Evolutionary conservation across 23 tunicate genomes (phyloP).

Genomic region (Styela plicata): DNA sequence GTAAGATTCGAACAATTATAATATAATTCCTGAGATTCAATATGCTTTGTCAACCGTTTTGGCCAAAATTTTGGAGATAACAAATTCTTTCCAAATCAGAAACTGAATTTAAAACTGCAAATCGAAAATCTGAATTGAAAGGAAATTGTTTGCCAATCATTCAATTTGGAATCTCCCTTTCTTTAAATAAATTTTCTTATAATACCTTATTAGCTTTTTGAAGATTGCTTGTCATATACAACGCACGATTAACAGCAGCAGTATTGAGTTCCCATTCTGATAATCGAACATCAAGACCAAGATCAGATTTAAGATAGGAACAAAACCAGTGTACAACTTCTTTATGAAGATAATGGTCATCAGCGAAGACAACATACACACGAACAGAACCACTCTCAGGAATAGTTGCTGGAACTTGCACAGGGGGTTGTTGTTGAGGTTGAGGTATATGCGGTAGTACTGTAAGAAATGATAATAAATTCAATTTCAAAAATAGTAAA

Average conservation of each 20-base stretch:
- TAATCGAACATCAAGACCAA: conserved; percentile 55
- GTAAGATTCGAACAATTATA: too few relatives aligned
- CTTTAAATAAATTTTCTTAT: too few relatives aligned
- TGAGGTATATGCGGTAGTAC: neutral
- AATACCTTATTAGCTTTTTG: conserved; percentile 44
- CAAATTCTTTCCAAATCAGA: too few relatives aligned
- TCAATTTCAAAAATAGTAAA: neutral
- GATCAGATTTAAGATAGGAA: conserved; percentile 42
- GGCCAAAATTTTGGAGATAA: too few relatives aligned
- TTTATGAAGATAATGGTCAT: conserved; percentile 50
- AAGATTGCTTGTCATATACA: conserved; percentile 50
- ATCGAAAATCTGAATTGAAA: too few relatives aligned
- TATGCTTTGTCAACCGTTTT: too few relatives aligned
- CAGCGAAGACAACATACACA: conserved; percentile 43
- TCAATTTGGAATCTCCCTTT: too few relatives aligned
- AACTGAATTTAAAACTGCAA: too few relatives aligned
- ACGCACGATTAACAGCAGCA: conserved; percentile 19
- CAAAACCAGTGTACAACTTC: conserved; percentile 49
- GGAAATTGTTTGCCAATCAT: too few relatives aligned
- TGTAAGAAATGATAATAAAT: neutral
- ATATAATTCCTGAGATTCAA: too few relatives aligned
- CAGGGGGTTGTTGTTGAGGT: neutral
- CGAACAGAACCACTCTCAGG: conserved; percentile 5
- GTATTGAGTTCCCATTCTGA: conserved; percentile 32
- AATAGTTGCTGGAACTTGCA: conserved; percentile 4